Percentiles rank a stretch among this genome's conserved stretches.
Evolutionary conservation across 2,113 vertebrate genomes (phyloP).

Genomic region (Eidolon helvum): DNA sequence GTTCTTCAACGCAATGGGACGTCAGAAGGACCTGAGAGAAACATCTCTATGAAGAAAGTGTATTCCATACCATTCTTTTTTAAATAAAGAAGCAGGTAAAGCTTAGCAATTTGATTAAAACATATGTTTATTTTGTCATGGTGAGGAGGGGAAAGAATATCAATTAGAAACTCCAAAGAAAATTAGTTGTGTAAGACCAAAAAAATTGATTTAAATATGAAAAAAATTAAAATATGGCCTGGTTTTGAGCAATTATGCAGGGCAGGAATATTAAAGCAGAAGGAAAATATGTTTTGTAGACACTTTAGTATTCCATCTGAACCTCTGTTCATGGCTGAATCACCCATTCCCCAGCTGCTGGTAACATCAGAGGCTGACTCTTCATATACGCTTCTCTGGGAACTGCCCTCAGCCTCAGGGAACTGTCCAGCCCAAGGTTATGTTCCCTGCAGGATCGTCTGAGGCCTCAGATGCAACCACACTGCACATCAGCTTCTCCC

Average conservation of each 20-base stretch:
- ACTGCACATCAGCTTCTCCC: not conserved
- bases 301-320: not conserved
- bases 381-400: not conserved
- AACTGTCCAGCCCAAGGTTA: not conserved
- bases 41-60: not conserved
- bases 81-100: slow-evolving; percentile 10
- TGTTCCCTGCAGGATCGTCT: not conserved
- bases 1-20: not conserved
- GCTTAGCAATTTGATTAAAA: slow-evolving; percentile 40
- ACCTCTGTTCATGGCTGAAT: not conserved
- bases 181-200: not conserved
- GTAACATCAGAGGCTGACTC: not conserved
- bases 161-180: slow-evolving; percentile 18
- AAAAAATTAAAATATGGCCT: not conserved
- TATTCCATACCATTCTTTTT: not conserved
- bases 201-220: slow-evolving; percentile 2
- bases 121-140: slow-evolving; percentile 39
- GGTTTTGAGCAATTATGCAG: not conserved
- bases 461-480: not conserved
- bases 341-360: not conserved
- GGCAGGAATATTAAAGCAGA: not conserved
- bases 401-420: not conserved
- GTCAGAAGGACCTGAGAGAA: not conserved
- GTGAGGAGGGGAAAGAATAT: not conserved
- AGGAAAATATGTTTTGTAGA: not conserved